Base-by-base conservation (phyloP, 2,888 invertebrate genomes). In the Mesoligia furuncula region DNA sequence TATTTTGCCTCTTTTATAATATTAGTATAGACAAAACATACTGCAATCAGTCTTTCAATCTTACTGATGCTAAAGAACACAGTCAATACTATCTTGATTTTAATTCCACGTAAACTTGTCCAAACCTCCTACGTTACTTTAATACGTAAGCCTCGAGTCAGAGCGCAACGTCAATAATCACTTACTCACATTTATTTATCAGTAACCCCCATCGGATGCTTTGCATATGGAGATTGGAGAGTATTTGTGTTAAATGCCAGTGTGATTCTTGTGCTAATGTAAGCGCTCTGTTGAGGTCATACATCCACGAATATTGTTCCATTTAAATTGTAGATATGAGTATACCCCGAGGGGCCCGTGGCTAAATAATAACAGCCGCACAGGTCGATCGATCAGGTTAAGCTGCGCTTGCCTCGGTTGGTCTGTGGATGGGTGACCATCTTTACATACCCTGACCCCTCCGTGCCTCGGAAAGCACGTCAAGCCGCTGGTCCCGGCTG, bases 121-220 rank as follows among this genome's bases (percentile, higher is more conserved):
- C 54, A 39, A 62, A 70, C 15, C 31, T 13, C 24, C n/a, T 39
- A 54, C 51, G 17, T 67, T 42, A 42, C 36, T 24, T 51, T 31
- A 64, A 54, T 72, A 73, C 82, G 31, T 57, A 48, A 69, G 65
- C 54, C 45, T 67, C 67, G 80, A 80, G 75, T 75, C 67, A 79
- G 79, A 75, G n/a, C 67, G n/a, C 54, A 64, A 75, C 81, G 83
- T 88, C 88, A 89, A 89, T 87, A 87, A 85, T 82, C 86, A 87
- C 85, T 87, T 87, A 90, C 91, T 88, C 86, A 89, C 87, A 90
- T 93, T 91, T 90, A 91, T 92, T 90, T 94, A 92, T 94, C 92
- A 90, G 89, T 90, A 90, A 87, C 85, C 87, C 83, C 89, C 89
- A 93, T 91, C 91, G 86, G 85, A 89, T 87, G 82, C 89, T 93